Base-by-base conservation (phyloP, 2,888 invertebrate species). In the Hirtodrosophila cameraria region DNA sequence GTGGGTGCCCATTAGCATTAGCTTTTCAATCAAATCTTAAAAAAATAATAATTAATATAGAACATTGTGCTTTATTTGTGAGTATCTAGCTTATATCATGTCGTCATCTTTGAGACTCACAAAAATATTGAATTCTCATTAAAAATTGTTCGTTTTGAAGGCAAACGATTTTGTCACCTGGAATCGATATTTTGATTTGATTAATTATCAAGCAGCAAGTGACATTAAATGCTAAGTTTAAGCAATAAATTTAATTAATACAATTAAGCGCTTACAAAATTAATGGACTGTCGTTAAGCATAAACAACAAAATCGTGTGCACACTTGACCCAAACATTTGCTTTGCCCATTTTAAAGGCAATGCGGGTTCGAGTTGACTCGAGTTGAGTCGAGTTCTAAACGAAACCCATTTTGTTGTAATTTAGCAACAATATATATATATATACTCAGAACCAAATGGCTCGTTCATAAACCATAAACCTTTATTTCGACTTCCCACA, bases 191-290 rank as follows among this genome's bases (percentile, higher is more conserved):
- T n/a, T 18, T 35, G 39, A 33, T 70, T 57, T 61, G 75, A 70
- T 74, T 55, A 55, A 69, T 69, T 54, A 30, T n/a, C 35, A 11
- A 11, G 38, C 46, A 67, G 20, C 20, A 49, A 49, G 73, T 55
- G 48, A 55, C 68, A 73, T 77, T 73, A 76, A 67, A 52, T 42
- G 74, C 52, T 46, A 36, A 31, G 58, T 45, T 75, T 74, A 50
- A 60, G 60, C 65, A 55, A 79, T 79, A 66, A 66, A 79, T 75
- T 75, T 60, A 65, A 75, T 75, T 78, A 75, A 78, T 77, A 49
- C 54, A 74, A 73, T 75, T 77, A 75, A 70, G 48, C 45, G 48
- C 35, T 52, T 79, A 67, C 69, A 74, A 16, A 74, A 74, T 77
- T 77, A 74, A 74, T 74, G 69, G 76, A 55, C 41, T 55, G 72